A percentile compares a stretch with the other conserved stretches of the same genome.
Evolutionary conservation across 30 jellyfish, hydroid and myxozoan species (phyloP).

Genomic region (Pelagia noctiluca): DNA sequence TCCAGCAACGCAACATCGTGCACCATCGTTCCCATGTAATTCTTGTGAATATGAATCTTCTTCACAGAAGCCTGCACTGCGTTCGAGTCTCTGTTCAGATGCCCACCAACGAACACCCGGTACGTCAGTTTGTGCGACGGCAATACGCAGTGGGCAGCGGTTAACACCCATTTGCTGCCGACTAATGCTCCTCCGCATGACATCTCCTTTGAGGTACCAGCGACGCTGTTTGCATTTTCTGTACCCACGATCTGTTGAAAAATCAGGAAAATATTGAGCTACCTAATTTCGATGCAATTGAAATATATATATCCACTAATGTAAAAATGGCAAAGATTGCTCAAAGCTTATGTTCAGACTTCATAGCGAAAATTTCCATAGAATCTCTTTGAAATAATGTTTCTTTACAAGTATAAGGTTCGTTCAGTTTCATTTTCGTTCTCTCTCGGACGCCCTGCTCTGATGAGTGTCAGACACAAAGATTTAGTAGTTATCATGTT

Average conservation of each 20-base stretch:
- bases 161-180: conserved; percentile 67
- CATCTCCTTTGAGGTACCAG: conserved; percentile 26
- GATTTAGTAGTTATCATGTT: no score
- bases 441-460: no score
- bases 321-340: no score
- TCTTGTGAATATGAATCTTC: conserved; percentile 51
- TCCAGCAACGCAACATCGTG: conserved; percentile 69
- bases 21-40: conserved; percentile 55
- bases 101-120: conserved; percentile 70
- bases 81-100: conserved; percentile 40
- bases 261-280: background rate
- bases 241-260: conserved; percentile 18
- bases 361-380: no score
- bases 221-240: background rate
- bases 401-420: no score
- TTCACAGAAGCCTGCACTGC: conserved; percentile 30
- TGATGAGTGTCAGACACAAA: no score
- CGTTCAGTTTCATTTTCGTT: no score
- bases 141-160: conserved; percentile 78
- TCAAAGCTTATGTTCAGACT: no score
- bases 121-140: conserved; percentile 19
- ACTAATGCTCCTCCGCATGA: conserved; percentile 77
- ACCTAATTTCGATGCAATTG: no score
- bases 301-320: no score
- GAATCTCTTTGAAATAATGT: no score